Percentiles rank a stretch among this genome's conserved stretches.
These are phyloP conservation scores for Notodromas monacha DNA, from an alignment of 2,888 invertebrate genomes.

Conservation along the genomic window DNA sequence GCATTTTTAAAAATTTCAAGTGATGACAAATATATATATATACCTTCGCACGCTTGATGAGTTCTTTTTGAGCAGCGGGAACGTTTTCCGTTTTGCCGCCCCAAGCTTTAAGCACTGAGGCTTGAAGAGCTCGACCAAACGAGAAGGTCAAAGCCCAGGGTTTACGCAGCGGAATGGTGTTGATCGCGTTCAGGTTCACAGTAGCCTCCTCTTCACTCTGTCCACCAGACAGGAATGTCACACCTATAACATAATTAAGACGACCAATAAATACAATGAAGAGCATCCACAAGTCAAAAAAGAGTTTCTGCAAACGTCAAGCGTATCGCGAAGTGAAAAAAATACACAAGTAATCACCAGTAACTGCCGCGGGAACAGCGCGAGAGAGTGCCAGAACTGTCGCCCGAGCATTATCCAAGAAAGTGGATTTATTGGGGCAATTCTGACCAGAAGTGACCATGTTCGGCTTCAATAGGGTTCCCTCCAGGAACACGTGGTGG, in stretches of 20 bases:
- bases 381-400: constrained; percentile 72
- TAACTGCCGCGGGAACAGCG: constrained; percentile 80
- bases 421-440: constrained; percentile 36
- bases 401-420: constrained; percentile 61
- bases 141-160: constrained; percentile 96
- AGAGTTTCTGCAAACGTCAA: too few relatives aligned
- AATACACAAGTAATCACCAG: constrained; percentile 30
- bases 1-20: too few relatives aligned
- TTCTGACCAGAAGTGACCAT: constrained; percentile 85
- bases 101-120: constrained; percentile 84
- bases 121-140: constrained; percentile 84
- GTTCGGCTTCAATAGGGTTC: constrained; percentile 89
- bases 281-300: too few relatives aligned
- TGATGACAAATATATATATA: too few relatives aligned
- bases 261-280: too few relatives aligned
- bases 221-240: constrained; percentile 92
- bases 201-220: constrained; percentile 95
- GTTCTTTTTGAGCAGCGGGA: constrained; percentile 45
- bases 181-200: constrained; percentile 82
- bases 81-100: constrained; percentile 64
- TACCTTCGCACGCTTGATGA: constrained; percentile 73
- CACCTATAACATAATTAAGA: too few relatives aligned
- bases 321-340: too few relatives aligned
- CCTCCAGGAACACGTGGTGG: constrained; percentile 89
- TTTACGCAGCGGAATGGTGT: constrained; percentile 43